phyloP scores from a whole-genome alignment of 2,113 vertebrate genomes.

The Oryzias curvinotus region DNA sequence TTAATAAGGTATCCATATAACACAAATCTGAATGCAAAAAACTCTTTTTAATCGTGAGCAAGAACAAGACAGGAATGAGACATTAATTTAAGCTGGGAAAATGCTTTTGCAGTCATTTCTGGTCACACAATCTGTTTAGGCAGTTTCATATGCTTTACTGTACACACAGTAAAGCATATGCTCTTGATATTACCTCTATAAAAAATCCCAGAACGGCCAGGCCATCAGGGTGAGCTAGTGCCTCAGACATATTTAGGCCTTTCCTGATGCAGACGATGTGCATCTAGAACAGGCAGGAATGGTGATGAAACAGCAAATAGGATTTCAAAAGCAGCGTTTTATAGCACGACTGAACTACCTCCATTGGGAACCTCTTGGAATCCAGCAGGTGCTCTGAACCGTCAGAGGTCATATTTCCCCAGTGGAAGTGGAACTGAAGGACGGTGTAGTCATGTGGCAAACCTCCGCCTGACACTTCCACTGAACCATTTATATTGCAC shows the following conservation, averaged over 20 bases:
- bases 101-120: too few relatives aligned
- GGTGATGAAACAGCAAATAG: not conserved
- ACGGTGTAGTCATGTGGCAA: slow-evolving; percentile 51
- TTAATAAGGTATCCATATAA: too few relatives aligned
- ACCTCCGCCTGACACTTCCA: slow-evolving; percentile 58
- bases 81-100: too few relatives aligned
- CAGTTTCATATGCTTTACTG: too few relatives aligned
- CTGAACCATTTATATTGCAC: slow-evolving; percentile 18
- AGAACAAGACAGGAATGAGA: too few relatives aligned
- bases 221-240: slow-evolving; percentile 29
- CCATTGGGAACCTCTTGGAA: slow-evolving; percentile 64
- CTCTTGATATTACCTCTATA: slow-evolving; percentile 58
- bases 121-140: too few relatives aligned
- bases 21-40: too few relatives aligned
- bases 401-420: slow-evolving; percentile 40
- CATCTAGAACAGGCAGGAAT: slow-evolving; percentile 46
- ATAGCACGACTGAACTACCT: slow-evolving; percentile 38
- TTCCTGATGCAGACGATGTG: slow-evolving; percentile 70
- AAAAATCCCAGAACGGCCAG: slow-evolving; percentile 74
- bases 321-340: not conserved
- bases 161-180: not conserved
- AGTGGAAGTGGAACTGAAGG: slow-evolving; percentile 73
- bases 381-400: slow-evolving; percentile 72
- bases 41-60: too few relatives aligned
- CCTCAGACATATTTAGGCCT: slow-evolving; percentile 44